Evolutionary conservation across 2,888 invertebrate species (phyloP).

Genomic region (Bugula neritina): DNA sequence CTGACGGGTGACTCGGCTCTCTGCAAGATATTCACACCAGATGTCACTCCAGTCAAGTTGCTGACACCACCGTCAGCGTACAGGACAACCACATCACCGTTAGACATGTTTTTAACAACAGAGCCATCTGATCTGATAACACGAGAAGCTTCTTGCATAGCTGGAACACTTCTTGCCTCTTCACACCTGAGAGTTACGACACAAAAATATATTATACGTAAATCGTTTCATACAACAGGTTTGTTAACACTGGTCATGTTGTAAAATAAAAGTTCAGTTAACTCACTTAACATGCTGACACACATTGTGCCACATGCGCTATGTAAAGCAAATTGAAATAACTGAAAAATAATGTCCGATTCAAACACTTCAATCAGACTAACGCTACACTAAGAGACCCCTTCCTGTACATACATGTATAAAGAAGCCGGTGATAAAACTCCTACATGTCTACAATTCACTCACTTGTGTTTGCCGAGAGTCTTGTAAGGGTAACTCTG

Average conservation of each 20-base stretch:
- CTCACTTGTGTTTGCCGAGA: conserved; percentile 38
- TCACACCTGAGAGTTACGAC: too few relatives aligned
- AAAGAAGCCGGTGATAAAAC: too few relatives aligned
- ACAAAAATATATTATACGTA: too few relatives aligned
- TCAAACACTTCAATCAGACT: too few relatives aligned
- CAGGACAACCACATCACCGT: conserved; percentile 43
- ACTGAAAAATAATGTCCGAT: too few relatives aligned
- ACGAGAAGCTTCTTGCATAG: conserved; percentile 42
- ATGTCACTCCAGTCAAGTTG: conserved; percentile 35
- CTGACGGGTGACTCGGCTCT: conserved; percentile 17
- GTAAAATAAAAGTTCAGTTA: too few relatives aligned
- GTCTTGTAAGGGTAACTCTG: conserved; percentile 49
- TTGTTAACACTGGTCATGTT: neutral
- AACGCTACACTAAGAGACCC: too few relatives aligned
- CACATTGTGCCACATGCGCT: too few relatives aligned
- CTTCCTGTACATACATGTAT: too few relatives aligned
- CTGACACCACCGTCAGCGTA: conserved; percentile 50
- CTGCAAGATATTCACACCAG: neutral
- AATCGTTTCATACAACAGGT: too few relatives aligned
- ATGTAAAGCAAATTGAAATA: too few relatives aligned
- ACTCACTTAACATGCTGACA: too few relatives aligned
- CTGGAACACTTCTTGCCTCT: conserved; percentile 37
- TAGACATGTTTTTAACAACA: conserved; percentile 48
- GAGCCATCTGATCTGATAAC: conserved; percentile 49
- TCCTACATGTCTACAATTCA: neutral